Base-by-base conservation (phyloP, 2,113 vertebrate genomes). In the Cheirogaleus medius region DNA sequence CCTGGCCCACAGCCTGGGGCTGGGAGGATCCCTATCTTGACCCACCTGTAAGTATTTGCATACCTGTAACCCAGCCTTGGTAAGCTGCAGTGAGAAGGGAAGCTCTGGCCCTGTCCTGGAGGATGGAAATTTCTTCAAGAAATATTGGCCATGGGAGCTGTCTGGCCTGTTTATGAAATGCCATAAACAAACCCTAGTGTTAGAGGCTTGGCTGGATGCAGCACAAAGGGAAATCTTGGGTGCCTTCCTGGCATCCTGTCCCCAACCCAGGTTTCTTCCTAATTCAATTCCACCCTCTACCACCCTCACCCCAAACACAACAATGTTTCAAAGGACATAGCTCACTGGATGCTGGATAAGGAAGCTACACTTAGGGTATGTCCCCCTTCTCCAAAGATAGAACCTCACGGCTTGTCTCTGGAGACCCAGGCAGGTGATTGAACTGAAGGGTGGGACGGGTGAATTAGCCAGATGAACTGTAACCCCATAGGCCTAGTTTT, bases 51-150 rank as follows among this genome's bases (percentile, higher is more conserved):
- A 39, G 0, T 5, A 47, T 93, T 44, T 96, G 47, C 66, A 69
- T 74, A 82, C 91, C 39, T 92, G 47, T 83, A 89, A 83, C 73
- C 82, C 37, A 89, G 83, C 20, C 20, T 74, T 23, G 49, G 49
- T 39, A 52, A 95, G 63, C 44, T 89, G 63, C 11, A 60, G 10
- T 39, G 73, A 23, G 25, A 82, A 85, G 73, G 34, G 29, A 82
- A 85, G 42, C n/a, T 32, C 77, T 63, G 84, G 52, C 52, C 69
- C 88, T 94, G 77, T 83, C 86, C 91, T 69, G 29, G 25, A 21
- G 54, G 21, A n/a, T 94, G 78, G 89, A 93, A 96, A 89, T 68
- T 94, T 97, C 69, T 95, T 95, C 27, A 92, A 87, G 73, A 49
- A 69, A 58, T 49, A 42, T 13, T 90, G 58, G 78, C 83, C 68